These are phyloP conservation scores for Lepeophtheirus salmonis DNA, from an alignment of 1,140 invertebrate species.

Conservation along the genomic window DNA sequence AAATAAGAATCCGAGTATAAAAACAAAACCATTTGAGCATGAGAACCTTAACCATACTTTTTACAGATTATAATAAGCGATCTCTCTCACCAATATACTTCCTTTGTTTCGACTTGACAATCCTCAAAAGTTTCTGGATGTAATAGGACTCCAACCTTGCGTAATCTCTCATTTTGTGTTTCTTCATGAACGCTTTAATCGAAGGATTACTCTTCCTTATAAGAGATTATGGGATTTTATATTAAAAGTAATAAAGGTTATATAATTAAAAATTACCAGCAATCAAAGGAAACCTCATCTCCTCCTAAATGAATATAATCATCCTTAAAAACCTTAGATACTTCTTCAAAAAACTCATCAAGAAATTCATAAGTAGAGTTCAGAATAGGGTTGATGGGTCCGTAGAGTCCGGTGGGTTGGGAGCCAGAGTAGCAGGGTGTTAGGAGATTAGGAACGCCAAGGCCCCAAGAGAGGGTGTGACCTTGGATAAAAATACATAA, in stretches of 20 bases:
- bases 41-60: too few relatives aligned
- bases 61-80: background rate
- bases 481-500: too few relatives aligned
- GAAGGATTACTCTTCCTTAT: background rate
- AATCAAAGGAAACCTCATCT: conserved; percentile 67
- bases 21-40: too few relatives aligned
- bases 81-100: background rate
- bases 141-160: background rate
- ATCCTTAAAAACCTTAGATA: conserved; percentile 47
- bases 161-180: background rate
- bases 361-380: conserved; percentile 44
- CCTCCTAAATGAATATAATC: conserved; percentile 65
- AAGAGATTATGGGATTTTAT: background rate
- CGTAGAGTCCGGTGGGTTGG: conserved; percentile 38
- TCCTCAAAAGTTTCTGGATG: background rate
- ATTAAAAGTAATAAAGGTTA: background rate
- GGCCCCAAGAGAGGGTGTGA: conserved; percentile 65
- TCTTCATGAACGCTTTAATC: background rate
- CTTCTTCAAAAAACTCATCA: conserved; percentile 44
- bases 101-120: background rate
- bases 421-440: conserved; percentile 43
- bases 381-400: conserved; percentile 54
- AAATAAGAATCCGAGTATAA: too few relatives aligned
- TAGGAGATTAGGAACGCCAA: conserved; percentile 44
- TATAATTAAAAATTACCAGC: conserved; percentile 45